Evolutionary conservation across 1,140 invertebrate species (phyloP).

Genomic region (Caerostris extrusa): DNA sequence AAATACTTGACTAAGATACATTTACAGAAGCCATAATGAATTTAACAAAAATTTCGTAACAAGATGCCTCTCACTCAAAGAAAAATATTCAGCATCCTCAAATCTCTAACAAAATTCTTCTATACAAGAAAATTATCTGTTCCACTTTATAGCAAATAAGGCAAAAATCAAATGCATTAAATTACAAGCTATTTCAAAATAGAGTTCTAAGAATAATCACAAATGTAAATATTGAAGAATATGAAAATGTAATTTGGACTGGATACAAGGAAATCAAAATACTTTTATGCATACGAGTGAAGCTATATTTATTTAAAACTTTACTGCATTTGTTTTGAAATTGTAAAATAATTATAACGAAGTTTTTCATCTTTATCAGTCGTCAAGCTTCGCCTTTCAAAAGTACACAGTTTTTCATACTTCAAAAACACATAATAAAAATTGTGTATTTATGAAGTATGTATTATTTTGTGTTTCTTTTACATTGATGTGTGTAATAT

Average conservation of each 20-base stretch:
- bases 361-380: neutral
- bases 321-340: conserved; percentile 10
- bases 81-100: no score
- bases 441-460: conserved; percentile 13
- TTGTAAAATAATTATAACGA: neutral
- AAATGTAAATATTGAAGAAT: conserved; percentile 2
- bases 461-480: neutral
- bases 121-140: no score
- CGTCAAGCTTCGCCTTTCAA: neutral
- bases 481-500: no score
- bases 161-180: no score
- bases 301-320: conserved; percentile 20
- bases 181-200: no score
- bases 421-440: neutral
- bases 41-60: no score
- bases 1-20: no score
- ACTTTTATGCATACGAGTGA: neutral
- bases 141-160: no score
- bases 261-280: neutral
- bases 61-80: no score
- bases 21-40: no score
- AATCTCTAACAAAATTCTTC: no score
- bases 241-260: neutral
- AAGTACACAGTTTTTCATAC: neutral
- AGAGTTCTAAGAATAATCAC: no score